Percentiles rank a stretch among this genome's conserved stretches.
Evolutionary conservation across 1,140 invertebrate species (phyloP).

Genomic region (Psix sp.): DNA sequence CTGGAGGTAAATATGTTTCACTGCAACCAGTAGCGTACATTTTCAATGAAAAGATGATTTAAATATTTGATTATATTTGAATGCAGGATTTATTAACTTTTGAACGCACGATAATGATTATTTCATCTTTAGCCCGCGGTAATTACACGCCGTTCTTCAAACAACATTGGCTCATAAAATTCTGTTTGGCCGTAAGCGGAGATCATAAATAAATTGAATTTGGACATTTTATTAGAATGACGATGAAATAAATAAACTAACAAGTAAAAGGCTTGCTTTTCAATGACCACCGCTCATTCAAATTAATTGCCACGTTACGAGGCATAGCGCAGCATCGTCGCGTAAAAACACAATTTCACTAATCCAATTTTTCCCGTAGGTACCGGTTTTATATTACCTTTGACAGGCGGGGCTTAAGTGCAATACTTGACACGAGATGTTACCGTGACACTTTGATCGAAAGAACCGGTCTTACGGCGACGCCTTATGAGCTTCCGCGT

Average conservation of each 20-base stretch:
- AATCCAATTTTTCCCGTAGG: constrained; percentile 37
- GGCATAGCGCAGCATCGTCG: constrained; percentile 5
- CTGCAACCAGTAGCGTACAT: too few species aligned
- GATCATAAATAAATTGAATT: too few species aligned
- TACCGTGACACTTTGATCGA: constrained; percentile 57
- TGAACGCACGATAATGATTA: too few species aligned
- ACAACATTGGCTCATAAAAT: too few species aligned
- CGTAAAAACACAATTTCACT: constrained; percentile 39
- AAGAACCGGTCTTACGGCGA: constrained; percentile 59
- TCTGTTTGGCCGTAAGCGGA: too few species aligned
- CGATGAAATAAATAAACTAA: constrained; percentile 1
- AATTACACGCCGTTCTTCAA: too few species aligned
- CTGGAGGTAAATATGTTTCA: too few species aligned
- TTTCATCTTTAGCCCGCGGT: too few species aligned
- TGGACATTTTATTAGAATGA: background rate
- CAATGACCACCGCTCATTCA: constrained; percentile 9
- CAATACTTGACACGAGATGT: constrained; percentile 50
- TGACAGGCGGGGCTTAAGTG: constrained; percentile 49
- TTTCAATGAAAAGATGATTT: too few species aligned
- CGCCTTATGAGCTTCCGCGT: constrained; percentile 59
- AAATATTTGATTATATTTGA: too few species aligned
- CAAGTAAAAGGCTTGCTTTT: constrained; percentile 3
- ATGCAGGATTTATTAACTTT: too few species aligned
- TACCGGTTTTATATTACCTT: constrained; percentile 40
- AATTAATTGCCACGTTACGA: constrained; percentile 20